Evolutionary conservation across 2,113 vertebrate species (phyloP).

Genomic region (Engraulis encrasicolus): DNA sequence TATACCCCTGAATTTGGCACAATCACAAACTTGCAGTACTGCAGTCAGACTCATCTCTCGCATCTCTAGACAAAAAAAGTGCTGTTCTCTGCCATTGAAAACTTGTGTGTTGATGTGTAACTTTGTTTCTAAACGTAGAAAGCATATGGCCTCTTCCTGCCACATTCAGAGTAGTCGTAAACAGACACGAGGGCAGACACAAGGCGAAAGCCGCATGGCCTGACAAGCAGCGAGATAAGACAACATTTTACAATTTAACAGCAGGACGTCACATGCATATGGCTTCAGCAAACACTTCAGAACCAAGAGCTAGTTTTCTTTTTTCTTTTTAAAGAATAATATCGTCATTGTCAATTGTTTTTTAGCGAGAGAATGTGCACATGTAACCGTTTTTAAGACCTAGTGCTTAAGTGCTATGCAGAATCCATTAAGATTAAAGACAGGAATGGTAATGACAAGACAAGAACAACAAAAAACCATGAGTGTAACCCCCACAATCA

Average conservation of each 20-base stretch:
- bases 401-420: background rate
- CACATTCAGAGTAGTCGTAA: slow-evolving; percentile 3
- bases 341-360: background rate
- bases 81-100: no score
- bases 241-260: background rate
- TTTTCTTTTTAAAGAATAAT: background rate
- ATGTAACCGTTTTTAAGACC: background rate
- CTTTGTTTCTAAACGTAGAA: background rate
- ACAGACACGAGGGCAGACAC: background rate
- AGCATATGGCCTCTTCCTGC: background rate
- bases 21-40: no score
- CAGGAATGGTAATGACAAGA: background rate
- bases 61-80: no score
- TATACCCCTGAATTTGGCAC: no score
- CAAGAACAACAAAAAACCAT: background rate
- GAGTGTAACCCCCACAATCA: background rate
- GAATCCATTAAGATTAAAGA: background rate
- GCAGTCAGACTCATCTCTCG: no score
- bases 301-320: no score
- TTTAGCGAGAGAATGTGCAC: background rate
- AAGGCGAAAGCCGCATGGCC: background rate
- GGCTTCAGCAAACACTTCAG: background rate
- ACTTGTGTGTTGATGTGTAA: background rate
- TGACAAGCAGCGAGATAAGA: background rate
- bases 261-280: background rate